These are phyloP conservation scores for Frieseomelitta varia DNA, from an alignment of 1,140 invertebrate genomes.

Conservation along the genomic window DNA sequence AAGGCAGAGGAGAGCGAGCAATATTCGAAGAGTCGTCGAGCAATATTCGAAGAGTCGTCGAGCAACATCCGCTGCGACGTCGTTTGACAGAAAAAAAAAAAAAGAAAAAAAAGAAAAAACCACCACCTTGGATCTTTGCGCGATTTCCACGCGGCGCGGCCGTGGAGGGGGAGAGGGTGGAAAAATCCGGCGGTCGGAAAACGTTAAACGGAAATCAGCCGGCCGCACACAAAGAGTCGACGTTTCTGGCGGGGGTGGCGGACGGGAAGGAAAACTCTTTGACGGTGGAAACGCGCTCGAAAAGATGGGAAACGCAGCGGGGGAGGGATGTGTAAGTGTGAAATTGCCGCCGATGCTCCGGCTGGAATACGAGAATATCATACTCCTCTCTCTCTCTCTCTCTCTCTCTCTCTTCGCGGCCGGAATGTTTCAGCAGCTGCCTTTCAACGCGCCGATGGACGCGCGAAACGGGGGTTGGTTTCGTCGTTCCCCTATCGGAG, in stretches of 20 bases:
- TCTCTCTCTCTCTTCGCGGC: neutral
- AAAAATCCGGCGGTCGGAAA: conserved; percentile 58
- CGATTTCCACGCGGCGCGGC: conserved; percentile 34
- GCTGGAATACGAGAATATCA: conserved; percentile 39
- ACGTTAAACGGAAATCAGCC: conserved; percentile 77
- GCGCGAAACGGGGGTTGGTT: neutral
- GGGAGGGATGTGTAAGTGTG: conserved; percentile 68
- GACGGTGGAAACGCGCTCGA: conserved; percentile 71
- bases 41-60: neutral
- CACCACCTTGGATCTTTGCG: conserved; percentile 25
- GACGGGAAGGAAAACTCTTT: conserved; percentile 71
- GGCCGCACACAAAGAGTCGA: conserved; percentile 61
- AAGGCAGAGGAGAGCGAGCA: neutral
- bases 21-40: neutral
- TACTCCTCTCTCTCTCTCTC: neutral
- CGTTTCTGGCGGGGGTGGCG: conserved; percentile 38
- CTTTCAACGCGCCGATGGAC: neutral
- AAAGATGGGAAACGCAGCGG: conserved; percentile 67
- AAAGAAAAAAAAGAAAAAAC: neutral
- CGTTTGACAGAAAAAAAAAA: neutral
- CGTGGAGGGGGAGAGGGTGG: neutral
- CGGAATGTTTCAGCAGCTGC: neutral
- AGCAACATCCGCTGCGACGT: neutral
- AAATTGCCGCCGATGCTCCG: conserved; percentile 71
- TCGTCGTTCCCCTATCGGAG: neutral